phyloP scores from a whole-genome alignment of 2,113 vertebrate genomes.

The Leucosticte australis region DNA sequence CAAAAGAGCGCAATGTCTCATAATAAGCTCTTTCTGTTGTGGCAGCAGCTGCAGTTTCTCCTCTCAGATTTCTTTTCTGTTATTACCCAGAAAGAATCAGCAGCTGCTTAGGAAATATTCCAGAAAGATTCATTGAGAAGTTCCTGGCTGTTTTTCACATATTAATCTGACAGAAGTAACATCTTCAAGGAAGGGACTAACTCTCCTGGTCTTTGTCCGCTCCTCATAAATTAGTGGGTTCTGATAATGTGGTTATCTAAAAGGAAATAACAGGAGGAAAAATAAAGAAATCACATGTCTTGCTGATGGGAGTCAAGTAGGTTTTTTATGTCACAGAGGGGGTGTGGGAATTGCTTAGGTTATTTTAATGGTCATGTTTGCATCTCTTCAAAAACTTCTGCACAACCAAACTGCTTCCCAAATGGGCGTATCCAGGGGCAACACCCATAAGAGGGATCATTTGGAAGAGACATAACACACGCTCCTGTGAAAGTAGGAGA shows the following conservation, averaged over 20 bases:
- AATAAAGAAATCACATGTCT: not conserved
- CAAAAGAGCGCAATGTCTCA: not conserved
- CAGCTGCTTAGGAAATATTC: conserved; percentile 63
- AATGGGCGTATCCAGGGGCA: not conserved
- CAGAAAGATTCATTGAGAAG: conserved; percentile 46
- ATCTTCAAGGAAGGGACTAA: not conserved
- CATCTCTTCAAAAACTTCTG: not conserved
- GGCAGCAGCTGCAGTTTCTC: conserved; percentile 63
- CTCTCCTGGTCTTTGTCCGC: not conserved
- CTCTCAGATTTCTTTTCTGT: conserved; percentile 58
- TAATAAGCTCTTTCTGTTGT: conserved; percentile 47
- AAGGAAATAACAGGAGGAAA: not conserved
- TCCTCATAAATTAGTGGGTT: not conserved
- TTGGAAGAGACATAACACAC: not conserved
- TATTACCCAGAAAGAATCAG: conserved; percentile 50
- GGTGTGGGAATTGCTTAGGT: not conserved
- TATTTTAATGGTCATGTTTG: not conserved
- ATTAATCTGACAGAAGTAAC: conserved; percentile 20
- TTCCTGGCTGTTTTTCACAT: conserved; percentile 25
- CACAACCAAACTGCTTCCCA: not conserved
- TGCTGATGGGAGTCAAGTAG: not conserved
- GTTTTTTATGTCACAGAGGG: not conserved
- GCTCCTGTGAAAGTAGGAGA: not conserved
- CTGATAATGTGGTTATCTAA: not conserved
- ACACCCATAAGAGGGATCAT: not conserved